Evolutionary conservation across 2,113 vertebrate genomes (phyloP), one percentile per base, ranked within the genome.

Genomic region (Varanus komodoensis): DNA sequence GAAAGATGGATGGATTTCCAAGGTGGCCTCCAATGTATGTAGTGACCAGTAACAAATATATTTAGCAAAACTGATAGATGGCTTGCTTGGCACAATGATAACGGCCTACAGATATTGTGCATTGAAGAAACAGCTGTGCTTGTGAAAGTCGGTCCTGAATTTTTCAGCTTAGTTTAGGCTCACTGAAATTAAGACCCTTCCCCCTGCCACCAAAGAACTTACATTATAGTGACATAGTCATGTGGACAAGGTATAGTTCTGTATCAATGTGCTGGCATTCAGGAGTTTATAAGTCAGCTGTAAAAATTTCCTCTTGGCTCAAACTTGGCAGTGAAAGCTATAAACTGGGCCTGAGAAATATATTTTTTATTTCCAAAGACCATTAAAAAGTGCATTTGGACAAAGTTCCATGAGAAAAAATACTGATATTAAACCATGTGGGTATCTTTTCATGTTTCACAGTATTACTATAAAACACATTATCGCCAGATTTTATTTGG

Each of bases 231-330:
- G 92, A 93, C 84, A 89, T 78, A 79, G 77, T 25, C 38, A 74
- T 91, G 86, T 91, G 92, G 92, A 88, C 94, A 88, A 96, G 93
- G 91, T 90, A 93, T 93, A 92, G 87, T 89, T 90, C 19, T 52
- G 17, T 29, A 85, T 86, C 92, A 88, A 95, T 94, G 93, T 93
- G 93, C 52, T 0, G 3, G 91, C 94, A 94, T 94, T 94, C 94
- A 95, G 87, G 89, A 93, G 88, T 95, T 95, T 93, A 94, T 95
- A 96, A 95, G 57, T 94, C 93, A 94, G 89, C 87, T 96, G 83
- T 95, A 94, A 94, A 96, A 96, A 91, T 93, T 95, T 95, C 93
- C 88, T 92, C 94, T 79, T 86, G 89, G 81, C 87, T 94, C 32
- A 90, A 90, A 92, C 73, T 75, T 95, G 89, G 85, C 91, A 92